phyloP scores from a whole-genome alignment of 1,140 invertebrate species.

The Macrosteles quadrilineatus region DNA sequence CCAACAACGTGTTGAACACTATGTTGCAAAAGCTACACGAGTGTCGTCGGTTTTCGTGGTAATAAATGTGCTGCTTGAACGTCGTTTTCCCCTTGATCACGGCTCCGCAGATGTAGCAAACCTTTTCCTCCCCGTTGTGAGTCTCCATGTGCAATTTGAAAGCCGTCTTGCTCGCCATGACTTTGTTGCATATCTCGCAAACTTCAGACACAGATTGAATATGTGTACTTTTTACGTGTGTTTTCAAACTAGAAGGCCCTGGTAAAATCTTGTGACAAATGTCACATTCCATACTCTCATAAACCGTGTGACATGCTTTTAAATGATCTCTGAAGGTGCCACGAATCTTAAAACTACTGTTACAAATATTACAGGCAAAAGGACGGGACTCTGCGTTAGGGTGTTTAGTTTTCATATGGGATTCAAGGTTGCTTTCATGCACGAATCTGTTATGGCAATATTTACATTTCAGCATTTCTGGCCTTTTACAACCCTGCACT shows the following conservation, averaged over 20 bases:
- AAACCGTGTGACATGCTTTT: not conserved
- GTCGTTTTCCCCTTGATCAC: not conserved
- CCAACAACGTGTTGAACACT: not conserved
- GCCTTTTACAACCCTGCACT: not conserved
- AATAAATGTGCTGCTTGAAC: too few relatives aligned
- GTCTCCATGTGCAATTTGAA: not conserved
- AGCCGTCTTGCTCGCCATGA: not conserved
- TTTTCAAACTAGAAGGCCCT: not conserved
- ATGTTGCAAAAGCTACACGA: not conserved
- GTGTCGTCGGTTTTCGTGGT: too few relatives aligned
- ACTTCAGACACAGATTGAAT: not conserved
- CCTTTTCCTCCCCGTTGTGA: not conserved
- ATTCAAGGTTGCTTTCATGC: not conserved
- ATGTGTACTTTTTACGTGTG: not conserved
- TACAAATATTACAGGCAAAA: not conserved
- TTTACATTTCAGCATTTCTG: not conserved
- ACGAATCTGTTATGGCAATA: not conserved
- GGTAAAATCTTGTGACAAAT: conserved; percentile 1
- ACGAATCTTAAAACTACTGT: not conserved
- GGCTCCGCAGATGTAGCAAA: not conserved
- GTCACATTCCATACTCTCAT: not conserved
- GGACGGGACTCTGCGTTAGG: not conserved
- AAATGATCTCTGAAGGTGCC: not conserved
- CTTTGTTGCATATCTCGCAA: not conserved
- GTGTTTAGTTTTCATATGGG: not conserved